Conservation (phyloP, 2,888 invertebrate genomes). For the Drosophila formosana region DNA sequence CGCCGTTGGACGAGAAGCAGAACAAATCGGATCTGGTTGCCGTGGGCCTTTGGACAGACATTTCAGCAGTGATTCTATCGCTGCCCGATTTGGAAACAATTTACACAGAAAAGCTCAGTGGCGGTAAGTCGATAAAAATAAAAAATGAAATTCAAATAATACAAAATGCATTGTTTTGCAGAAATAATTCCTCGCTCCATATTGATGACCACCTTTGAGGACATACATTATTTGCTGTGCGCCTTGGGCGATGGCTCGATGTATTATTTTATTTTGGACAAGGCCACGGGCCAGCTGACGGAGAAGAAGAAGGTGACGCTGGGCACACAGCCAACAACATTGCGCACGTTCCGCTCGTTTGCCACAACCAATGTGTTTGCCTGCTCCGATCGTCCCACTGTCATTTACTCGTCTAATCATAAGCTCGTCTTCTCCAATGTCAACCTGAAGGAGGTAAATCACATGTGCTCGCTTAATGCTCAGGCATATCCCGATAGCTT, state of each 20-base stretch:
- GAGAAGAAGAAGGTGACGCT: constrained; percentile 98
- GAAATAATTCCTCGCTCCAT: constrained; percentile 99
- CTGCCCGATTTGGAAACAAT: constrained; percentile 93
- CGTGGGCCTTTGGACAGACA: constrained; percentile 98
- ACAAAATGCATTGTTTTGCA: constrained; percentile 73
- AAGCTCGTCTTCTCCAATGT: constrained; percentile 99
- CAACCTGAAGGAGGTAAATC: constrained; percentile 96
- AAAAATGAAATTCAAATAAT: neutral
- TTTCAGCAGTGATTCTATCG: constrained; percentile 94
- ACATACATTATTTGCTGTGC: constrained; percentile 94
- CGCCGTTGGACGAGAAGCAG: constrained; percentile 89
- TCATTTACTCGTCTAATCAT: constrained; percentile 99
- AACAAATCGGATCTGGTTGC: constrained; percentile 91
- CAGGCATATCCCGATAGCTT: constrained; percentile 96
- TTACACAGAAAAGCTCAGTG: constrained; percentile 94
- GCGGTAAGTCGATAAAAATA: constrained; percentile 87
- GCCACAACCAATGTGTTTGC: constrained; percentile 99
- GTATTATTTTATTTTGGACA: constrained; percentile 96
- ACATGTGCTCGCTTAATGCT: constrained; percentile 99
- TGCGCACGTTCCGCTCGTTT: constrained; percentile 94
- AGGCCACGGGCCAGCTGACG: constrained; percentile 89
- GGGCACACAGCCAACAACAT: constrained; percentile 98
- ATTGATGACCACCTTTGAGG: constrained; percentile 97
- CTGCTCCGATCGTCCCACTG: constrained; percentile 98
- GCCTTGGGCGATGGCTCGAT: constrained; percentile 99